A percentile compares a stretch with the other conserved stretches of the same genome.
phyloP scores from a whole-genome alignment of 1,140 invertebrate genomes.

The Drosophila baimaii region DNA sequence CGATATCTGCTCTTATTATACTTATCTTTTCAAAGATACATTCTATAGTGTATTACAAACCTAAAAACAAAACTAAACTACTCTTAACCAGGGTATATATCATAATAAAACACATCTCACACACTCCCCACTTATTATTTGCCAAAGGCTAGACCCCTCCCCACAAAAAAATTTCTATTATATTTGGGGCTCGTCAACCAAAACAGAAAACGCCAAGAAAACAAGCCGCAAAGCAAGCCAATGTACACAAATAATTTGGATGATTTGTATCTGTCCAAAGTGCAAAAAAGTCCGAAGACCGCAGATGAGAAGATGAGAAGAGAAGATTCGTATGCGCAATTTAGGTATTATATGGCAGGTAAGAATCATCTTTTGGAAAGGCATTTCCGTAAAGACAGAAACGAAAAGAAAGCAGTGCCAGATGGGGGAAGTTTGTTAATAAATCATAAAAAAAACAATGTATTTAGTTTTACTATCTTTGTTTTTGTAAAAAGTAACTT shows the following conservation, averaged over 20 bases:
- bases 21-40: too few species aligned
- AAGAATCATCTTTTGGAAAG: slow-evolving; percentile 29
- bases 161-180: slow-evolving; percentile 23
- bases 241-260: slow-evolving; percentile 52
- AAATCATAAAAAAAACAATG: not conserved
- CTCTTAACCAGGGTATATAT: slow-evolving; percentile 5
- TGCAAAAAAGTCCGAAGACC: slow-evolving; percentile 26
- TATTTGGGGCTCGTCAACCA: slow-evolving; percentile 47
- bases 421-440: too few species aligned
- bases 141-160: slow-evolving; percentile 39
- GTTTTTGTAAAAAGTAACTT: too few species aligned
- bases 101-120: slow-evolving; percentile 20
- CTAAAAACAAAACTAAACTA: not conserved
- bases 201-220: slow-evolving; percentile 36
- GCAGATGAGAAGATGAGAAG: not conserved
- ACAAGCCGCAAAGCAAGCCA: slow-evolving; percentile 24
- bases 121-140: slow-evolving; percentile 33
- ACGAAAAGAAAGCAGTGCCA: not conserved
- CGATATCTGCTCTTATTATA: not conserved
- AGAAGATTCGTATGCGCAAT: slow-evolving; percentile 27
- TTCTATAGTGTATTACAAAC: not conserved
- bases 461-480: not conserved
- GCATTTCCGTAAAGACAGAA: slow-evolving; percentile 23
- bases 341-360: slow-evolving; percentile 24
- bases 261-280: slow-evolving; percentile 46